These are phyloP conservation scores for Olivierus martensii DNA, from an alignment of 1,140 invertebrate species.

Conservation along the genomic window DNA sequence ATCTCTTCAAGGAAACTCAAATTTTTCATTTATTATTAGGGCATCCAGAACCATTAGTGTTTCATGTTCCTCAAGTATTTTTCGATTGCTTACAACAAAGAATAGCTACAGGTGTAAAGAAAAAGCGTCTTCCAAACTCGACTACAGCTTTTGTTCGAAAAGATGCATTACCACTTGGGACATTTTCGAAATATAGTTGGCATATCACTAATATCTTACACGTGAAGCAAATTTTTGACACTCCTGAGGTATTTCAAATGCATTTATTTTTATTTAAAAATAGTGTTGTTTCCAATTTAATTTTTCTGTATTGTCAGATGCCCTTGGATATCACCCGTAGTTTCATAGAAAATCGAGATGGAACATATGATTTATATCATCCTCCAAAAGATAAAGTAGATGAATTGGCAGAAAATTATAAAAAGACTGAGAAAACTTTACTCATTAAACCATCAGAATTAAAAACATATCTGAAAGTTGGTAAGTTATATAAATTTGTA, in stretches of 20 bases:
- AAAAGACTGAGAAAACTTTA: conserved; percentile 31
- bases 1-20: no score
- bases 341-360: conserved; percentile 50
- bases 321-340: conserved; percentile 47
- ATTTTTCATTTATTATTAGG: conserved; percentile 22
- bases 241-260: conserved; percentile 39
- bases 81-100: conserved; percentile 54
- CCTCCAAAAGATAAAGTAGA: conserved; percentile 39
- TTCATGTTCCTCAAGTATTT: conserved; percentile 52
- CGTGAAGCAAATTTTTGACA: conserved; percentile 61
- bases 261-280: no score
- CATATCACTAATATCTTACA: conserved; percentile 56
- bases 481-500: conserved; percentile 33
- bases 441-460: conserved; percentile 48
- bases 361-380: conserved; percentile 45
- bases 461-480: conserved; percentile 56
- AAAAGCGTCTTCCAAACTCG: conserved; percentile 51
- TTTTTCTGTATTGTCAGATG: conserved; percentile 32
- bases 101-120: conserved; percentile 46
- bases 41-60: conserved; percentile 49
- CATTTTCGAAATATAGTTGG: conserved; percentile 58
- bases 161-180: conserved; percentile 48
- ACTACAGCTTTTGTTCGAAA: conserved; percentile 40
- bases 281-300: no score
- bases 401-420: conserved; percentile 27